Evolutionary conservation across 2,113 vertebrate species (phyloP).

Genomic region (Phylloscopus whistleri): DNA sequence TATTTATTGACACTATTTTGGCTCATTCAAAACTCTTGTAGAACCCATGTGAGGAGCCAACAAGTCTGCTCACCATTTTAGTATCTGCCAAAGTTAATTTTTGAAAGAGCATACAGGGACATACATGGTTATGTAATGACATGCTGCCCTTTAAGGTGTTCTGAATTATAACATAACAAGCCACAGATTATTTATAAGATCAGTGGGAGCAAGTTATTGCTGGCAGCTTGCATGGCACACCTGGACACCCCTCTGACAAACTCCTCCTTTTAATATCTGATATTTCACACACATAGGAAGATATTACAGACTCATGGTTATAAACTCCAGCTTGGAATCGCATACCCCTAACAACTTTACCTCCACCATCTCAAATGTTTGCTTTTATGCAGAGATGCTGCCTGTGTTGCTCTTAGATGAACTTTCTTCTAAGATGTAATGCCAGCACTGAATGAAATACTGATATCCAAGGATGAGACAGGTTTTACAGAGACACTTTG

Average conservation of each 20-base stretch:
- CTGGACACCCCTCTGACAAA: not conserved
- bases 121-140: not conserved
- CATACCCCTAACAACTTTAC: not conserved
- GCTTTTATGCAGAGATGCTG: not conserved
- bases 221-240: not conserved
- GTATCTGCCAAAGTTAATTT: not conserved
- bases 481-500: not conserved
- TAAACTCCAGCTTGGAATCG: not conserved
- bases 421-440: not conserved
- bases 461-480: not conserved
- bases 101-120: not conserved
- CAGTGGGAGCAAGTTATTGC: not conserved
- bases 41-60: not conserved
- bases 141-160: not conserved
- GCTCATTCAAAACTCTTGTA: not conserved
- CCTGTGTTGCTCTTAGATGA: not conserved
- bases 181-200: not conserved
- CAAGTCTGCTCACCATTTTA: not conserved
- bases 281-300: not conserved
- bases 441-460: not conserved
- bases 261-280: not conserved
- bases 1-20: not conserved
- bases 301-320: not conserved
- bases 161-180: slow-evolving; percentile 1
- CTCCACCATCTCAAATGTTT: not conserved